These are phyloP conservation scores for Arctocebus calabarensis DNA, from an alignment of 2,797 vertebrate species.

Conservation along the genomic window DNA sequence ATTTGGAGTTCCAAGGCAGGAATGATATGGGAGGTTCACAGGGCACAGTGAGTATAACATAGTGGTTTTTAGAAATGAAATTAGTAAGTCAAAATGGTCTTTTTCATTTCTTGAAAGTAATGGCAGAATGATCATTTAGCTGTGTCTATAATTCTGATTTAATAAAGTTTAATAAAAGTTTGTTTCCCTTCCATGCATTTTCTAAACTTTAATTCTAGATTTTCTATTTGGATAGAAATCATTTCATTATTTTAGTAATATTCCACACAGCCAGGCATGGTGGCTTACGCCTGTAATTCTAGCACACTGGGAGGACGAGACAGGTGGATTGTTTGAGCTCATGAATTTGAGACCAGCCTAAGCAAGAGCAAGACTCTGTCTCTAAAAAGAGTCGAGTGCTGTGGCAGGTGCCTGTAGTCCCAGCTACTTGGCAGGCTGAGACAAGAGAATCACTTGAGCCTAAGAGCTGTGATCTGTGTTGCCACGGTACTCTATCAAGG, in stretches of 20 bases:
- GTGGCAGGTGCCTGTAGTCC: no score
- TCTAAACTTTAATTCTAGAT: not conserved
- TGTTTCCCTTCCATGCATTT: not conserved
- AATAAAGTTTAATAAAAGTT: not conserved
- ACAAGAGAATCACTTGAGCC: no score
- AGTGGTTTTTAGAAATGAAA: not conserved
- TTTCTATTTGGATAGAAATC: slow-evolving; percentile 7
- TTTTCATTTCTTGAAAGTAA: not conserved
- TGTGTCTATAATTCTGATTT: not conserved
- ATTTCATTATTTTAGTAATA: not conserved
- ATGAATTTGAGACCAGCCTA: no score
- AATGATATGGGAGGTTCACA: not conserved
- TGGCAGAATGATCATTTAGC: not conserved
- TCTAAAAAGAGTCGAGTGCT: no score
- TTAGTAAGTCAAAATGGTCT: not conserved
- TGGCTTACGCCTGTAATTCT: no score
- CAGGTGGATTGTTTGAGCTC: no score
- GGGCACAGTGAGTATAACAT: not conserved
- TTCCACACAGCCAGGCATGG: not conserved
- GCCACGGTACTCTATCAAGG: no score
- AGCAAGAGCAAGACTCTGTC: no score
- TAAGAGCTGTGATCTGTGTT: no score
- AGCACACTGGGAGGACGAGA: no score
- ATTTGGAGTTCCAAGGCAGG: not conserved
- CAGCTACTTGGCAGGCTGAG: no score